Evolutionary conservation across 2,113 vertebrate species (phyloP).

Genomic region (Bufo bufo): DNA sequence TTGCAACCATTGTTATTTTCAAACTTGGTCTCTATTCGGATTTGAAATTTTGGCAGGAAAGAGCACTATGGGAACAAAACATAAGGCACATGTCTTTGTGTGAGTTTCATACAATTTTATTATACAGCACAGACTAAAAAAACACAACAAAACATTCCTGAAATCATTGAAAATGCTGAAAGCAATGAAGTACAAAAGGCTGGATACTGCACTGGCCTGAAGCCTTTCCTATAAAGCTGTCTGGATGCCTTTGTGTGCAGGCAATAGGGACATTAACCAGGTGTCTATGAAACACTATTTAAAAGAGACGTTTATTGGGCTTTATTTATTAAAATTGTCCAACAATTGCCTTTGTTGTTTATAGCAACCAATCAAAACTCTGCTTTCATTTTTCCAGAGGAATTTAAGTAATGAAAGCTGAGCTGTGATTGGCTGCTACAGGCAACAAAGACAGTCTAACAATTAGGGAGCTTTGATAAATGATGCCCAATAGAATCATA

Average conservation of each 20-base stretch:
- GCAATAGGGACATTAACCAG: neutral
- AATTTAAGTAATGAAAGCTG: no score
- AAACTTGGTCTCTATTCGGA: constrained; percentile 78
- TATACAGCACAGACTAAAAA: neutral
- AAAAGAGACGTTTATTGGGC: neutral
- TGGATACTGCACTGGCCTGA: neutral
- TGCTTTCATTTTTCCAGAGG: no score
- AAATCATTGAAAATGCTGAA: neutral
- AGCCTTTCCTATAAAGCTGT: neutral
- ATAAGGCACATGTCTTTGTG: neutral
- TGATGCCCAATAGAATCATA: no score
- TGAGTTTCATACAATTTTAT: neutral
- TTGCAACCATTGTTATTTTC: constrained; percentile 77
- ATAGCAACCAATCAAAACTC: no score
- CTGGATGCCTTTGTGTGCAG: neutral
- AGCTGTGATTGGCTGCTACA: no score
- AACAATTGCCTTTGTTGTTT: no score
- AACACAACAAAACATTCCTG: neutral
- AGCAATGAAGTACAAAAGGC: neutral
- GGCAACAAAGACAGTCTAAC: no score
- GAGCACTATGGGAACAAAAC: constrained; percentile 33
- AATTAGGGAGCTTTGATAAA: no score
- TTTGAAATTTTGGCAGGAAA: constrained; percentile 73
- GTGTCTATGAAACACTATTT: neutral
- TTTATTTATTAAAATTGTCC: neutral